Evolutionary conservation across 2,888 invertebrate genomes (phyloP), one percentile per base, ranked within the genome.

Genomic region (Fragum fragum): DNA sequence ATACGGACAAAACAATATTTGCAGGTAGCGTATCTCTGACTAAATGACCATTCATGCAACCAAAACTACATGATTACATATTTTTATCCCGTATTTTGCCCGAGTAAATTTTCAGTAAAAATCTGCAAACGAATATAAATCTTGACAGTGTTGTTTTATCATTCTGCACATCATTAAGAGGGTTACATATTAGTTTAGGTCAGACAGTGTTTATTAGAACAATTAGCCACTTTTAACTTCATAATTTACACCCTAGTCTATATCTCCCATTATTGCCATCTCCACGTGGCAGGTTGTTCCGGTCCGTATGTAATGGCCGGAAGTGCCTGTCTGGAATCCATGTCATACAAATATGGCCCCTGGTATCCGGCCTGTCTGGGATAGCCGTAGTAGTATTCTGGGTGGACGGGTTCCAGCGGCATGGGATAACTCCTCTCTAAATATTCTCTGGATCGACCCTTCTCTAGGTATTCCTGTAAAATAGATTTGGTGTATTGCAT

Each of bases 281-380:
- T 57, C 52, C 79, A 77, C 21, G 76, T 55, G 39, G 78, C 78
- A 5, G 74, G 83, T 18, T 79, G 61, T 29, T 76, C 78, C 9
- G 82, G 82, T 14, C 83, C 87, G 71, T 88, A 88, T 14, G 73
- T 77, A 28, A 85, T 73, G 21, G 84, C 88, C 42, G 83, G 86
- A 39, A 87, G 82, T 59, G 83, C 85, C 57, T 85, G 83, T 26
- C 81, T 77, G 52, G 77, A 66, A 36, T 86, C 87, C 84, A 84
- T 84, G 75, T 87, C 87, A 73, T 88, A 88, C 55, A 89, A 74
- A 42, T 86, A 86, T 0, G 89, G 89, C 1, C 89, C 87, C 18
- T 76, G 53, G 47, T 79, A 70, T 32, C 69, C 76, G 23, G 52
- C 47, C 11, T 26, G 57, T 26, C 74, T 63, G 52, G 63, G 79